Conservation (phyloP, 37 sponge, comb jelly and placozoan genomes). For the Beroe ovata region DNA sequence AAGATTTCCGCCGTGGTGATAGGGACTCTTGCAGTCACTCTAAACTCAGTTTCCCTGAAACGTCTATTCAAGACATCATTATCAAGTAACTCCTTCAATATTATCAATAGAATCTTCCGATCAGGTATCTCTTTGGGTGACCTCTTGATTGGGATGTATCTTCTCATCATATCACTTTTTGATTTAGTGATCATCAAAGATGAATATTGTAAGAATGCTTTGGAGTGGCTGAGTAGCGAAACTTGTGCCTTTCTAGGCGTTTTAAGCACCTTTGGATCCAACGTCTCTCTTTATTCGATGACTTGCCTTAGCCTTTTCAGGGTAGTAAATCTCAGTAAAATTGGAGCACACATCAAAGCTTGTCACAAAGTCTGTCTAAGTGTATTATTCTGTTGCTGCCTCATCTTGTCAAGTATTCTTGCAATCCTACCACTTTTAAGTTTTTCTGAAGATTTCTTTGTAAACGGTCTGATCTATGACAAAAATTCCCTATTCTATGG, state of each 20-base stretch:
- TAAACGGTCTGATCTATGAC: constrained; percentile 12
- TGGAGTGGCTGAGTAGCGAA: not conserved
- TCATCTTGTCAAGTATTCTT: not conserved
- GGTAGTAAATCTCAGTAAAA: no score
- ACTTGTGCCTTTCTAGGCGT: not conserved
- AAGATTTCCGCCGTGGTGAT: not conserved
- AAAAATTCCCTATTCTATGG: not conserved
- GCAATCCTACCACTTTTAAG: not conserved
- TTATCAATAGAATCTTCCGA: not conserved
- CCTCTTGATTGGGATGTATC: not conserved
- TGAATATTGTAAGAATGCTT: not conserved
- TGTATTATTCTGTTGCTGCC: no score
- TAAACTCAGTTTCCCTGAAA: not conserved
- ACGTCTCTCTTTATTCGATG: not conserved
- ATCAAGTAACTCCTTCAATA: not conserved
- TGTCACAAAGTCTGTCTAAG: no score
- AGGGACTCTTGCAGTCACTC: not conserved
- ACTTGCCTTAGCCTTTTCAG: not conserved
- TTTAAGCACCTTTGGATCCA: not conserved
- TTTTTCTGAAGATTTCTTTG: constrained; percentile 11
- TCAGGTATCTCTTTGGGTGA: not conserved
- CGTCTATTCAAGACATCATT: not conserved
- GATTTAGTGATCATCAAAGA: not conserved
- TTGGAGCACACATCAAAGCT: not conserved
- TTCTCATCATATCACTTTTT: not conserved